Evolutionary conservation across 2,888 invertebrate genomes (phyloP), one percentile per base, ranked within the genome.

Genomic region (Spodoptera picta): DNA sequence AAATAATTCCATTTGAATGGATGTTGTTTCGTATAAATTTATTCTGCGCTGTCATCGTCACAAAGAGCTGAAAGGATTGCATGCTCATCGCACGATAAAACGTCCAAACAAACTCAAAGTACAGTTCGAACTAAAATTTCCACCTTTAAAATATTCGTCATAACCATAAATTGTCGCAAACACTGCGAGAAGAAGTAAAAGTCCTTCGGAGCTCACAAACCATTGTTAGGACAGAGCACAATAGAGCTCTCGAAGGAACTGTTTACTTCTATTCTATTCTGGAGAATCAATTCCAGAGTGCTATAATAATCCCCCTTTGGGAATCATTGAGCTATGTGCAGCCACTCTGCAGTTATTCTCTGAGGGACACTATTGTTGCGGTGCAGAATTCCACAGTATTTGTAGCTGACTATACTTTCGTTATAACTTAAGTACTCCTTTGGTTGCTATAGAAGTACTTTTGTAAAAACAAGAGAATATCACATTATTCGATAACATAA

Each of bases 231-330:
- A 54, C 49, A 55, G 59, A 70, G 74, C 80, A 83, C 86, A 86
- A 84, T 85, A 73, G 76, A 61, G 65, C 50, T 81, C 85, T 73
- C 86, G 53, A 66, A 79, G 81, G 88, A 82, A 81, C 80, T 78
- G 73, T 81, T 82, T 75, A 77, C 83, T 80, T 81, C 82, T 84
- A 81, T 76, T 82, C 80, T 82, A 73, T 76, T 75, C 81, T 77
- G 69, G 74, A 74, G 74, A 84, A 85, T 85, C 86, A 84, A 87
- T 88, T 87, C 79, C 56, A 79, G 69, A 66, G 66, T 73, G 64
- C 70, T 68, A 65, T 81, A 80, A 81, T 83, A 80, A 81, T 83
- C 82, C 82, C 79, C 83, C 80, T 69, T 72, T 71, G 79, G 83
- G 88, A 80, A 77, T 77, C 73, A 71, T 81, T 77, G 79, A 75